A percentile compares a stretch with the other conserved stretches of the same genome.
Conservation (phyloP, 1,140 invertebrate genomes). For the Dendroctonus ponderosae region DNA sequence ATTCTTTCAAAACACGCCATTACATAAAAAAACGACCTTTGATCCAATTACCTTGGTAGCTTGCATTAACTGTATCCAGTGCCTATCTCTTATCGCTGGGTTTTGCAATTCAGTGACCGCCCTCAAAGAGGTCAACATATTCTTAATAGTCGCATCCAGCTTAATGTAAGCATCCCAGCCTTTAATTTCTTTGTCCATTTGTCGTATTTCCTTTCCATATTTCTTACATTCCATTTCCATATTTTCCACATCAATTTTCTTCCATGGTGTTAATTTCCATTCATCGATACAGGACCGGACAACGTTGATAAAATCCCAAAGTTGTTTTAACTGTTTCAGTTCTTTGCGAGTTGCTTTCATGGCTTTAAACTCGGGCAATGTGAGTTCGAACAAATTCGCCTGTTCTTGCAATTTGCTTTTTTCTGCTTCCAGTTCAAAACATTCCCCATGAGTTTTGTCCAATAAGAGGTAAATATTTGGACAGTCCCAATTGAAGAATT, state of each 20-base stretch:
- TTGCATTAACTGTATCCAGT: conserved; percentile 91
- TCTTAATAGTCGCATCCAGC: conserved; percentile 75
- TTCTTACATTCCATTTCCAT: conserved; percentile 95
- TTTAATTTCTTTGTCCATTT: conserved; percentile 85
- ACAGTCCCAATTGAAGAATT: conserved; percentile 72
- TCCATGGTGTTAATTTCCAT: conserved; percentile 92
- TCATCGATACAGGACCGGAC: conserved; percentile 79
- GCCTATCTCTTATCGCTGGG: conserved; percentile 86
- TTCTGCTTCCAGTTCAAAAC: conserved; percentile 68
- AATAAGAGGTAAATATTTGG: conserved; percentile 71
- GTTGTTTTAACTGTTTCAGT: conserved; percentile 72
- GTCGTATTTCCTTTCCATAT: conserved; percentile 79
- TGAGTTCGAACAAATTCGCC: conserved; percentile 82
- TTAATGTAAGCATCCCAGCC: conserved; percentile 73
- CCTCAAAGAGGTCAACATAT: conserved; percentile 81
- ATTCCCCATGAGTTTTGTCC: conserved; percentile 70
- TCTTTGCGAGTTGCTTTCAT: conserved; percentile 75
- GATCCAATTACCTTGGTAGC: conserved; percentile 71
- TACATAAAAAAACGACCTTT: background rate
- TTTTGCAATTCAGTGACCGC: conserved; percentile 93
- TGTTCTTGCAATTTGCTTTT: conserved; percentile 69
- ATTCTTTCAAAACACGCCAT: background rate
- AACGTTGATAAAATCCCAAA: conserved; percentile 89
- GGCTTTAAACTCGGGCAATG: conserved; percentile 76
- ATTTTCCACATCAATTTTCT: conserved; percentile 87